Percentiles rank a stretch among this genome's conserved stretches.
These are phyloP conservation scores for Papilio elwesi DNA, from an alignment of 2,888 invertebrate genomes.

Conservation along the genomic window DNA sequence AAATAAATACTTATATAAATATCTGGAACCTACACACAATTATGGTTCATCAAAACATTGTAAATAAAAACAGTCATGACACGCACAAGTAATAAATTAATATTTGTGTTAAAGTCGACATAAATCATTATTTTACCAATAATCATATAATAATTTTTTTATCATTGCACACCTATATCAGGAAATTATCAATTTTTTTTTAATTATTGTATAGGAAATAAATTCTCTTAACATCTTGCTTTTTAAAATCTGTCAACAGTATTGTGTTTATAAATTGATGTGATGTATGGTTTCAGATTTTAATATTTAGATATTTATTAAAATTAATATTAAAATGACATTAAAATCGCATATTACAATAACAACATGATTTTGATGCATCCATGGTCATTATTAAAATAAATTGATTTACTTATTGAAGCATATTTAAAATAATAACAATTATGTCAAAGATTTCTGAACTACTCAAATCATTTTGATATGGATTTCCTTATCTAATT, in stretches of 20 bases:
- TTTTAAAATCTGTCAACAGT: too few relatives aligned
- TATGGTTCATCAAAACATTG: background rate
- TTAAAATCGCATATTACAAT: background rate
- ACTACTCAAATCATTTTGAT: slow-evolving; percentile 26
- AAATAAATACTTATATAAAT: slow-evolving; percentile 22
- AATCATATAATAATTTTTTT: too few relatives aligned
- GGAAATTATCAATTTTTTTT: too few relatives aligned
- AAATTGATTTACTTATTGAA: background rate
- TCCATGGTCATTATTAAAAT: slow-evolving; percentile 18
- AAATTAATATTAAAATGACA: background rate
- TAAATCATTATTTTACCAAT: too few relatives aligned
- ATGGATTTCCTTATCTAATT: slow-evolving; percentile 10
- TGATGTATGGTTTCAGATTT: too few relatives aligned
- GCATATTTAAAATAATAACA: slow-evolving; percentile 3
- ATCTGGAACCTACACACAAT: slow-evolving; percentile 27
- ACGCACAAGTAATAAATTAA: too few relatives aligned
- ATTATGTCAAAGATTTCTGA: background rate
- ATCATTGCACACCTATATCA: too few relatives aligned
- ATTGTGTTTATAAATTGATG: too few relatives aligned
- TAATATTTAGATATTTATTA: background rate
- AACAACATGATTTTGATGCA: background rate
- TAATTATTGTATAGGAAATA: too few relatives aligned
- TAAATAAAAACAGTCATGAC: background rate
- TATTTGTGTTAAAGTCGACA: too few relatives aligned
- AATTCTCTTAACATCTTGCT: too few relatives aligned